Evolutionary conservation across 2,888 invertebrate species (phyloP), one percentile per base, ranked within the genome.

Genomic region (Epirrhoe alternata): DNA sequence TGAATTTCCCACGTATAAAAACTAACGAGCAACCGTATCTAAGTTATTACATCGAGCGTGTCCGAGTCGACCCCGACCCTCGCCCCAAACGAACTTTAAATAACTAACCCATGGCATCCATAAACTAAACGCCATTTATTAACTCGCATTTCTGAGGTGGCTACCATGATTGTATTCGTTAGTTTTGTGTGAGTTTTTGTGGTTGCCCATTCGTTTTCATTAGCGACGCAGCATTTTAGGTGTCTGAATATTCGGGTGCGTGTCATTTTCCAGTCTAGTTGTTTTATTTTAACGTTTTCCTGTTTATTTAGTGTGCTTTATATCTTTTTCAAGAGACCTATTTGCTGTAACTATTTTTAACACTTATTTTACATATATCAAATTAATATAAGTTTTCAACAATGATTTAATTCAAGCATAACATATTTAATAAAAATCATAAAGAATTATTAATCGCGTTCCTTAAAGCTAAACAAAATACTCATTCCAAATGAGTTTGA

Each of bases 111-210:
- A 82, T 79, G 80, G 81, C 80, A 79, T 80, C 81, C 84, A 83
- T 83, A 81, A 86, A 84, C 80, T 84, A 84, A 86, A 80, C 80
- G 78, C 78, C 79, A 81, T 80, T 86, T 82, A 86, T 86, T 86
- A 84, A 79, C 79, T 73, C 73, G 77, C 82, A 84, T 85, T 86
- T 84, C 80, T 81, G 77, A 83, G 82, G 70, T 73, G 71, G 65
- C 69, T 64, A 66, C 67, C 69, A 69, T 66, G 74, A 72, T 70
- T 72, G 64, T 61, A 47, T 70, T 68, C 64, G 64, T 73, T 73
- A 69, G 65, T 68, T 71, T 66, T 65, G 59, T 68, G 68, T 69
- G 58, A 52, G 45, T 67, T 69, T 54, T 63, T 66, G 55, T 64
- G 60, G 38, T 50, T 67, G 55, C 61, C 47, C 61, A 66, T 72